These are phyloP conservation scores for Donacobius atricapilla DNA, from an alignment of 2,113 vertebrate genomes.

Conservation along the genomic window DNA sequence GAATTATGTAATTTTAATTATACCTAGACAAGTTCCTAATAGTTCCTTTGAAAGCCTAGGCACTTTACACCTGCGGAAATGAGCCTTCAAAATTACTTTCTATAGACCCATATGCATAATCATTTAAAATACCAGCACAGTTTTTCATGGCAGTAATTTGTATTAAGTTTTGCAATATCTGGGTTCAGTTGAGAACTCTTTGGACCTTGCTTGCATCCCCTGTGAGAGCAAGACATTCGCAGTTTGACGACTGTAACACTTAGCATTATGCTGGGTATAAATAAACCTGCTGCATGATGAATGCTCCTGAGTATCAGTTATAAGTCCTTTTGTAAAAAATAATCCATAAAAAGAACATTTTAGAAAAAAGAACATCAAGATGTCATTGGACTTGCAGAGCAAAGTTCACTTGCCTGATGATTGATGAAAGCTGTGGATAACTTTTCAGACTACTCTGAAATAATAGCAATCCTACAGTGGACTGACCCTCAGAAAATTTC, in stretches of 20 bases:
- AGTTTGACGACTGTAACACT: neutral
- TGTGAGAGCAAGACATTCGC: neutral
- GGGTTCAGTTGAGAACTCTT: neutral
- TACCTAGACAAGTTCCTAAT: neutral
- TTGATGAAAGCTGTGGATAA: neutral
- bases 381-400: neutral
- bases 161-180: neutral
- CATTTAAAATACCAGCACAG: neutral
- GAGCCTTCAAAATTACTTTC: neutral
- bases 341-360: conserved; percentile 4
- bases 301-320: neutral
- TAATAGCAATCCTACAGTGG: neutral
- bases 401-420: neutral
- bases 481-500: neutral
- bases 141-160: neutral
- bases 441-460: neutral
- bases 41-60: neutral
- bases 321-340: neutral
- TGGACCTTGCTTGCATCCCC: neutral
- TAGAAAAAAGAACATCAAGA: neutral
- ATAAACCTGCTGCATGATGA: neutral
- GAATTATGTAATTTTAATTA: conserved; percentile 6
- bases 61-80: neutral
- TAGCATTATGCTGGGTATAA: neutral
- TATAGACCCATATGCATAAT: neutral